Percentiles rank a stretch among this genome's conserved stretches.
These are phyloP conservation scores for Cichladusa arquata DNA, from an alignment of 2,113 vertebrate genomes.

Conservation along the genomic window DNA sequence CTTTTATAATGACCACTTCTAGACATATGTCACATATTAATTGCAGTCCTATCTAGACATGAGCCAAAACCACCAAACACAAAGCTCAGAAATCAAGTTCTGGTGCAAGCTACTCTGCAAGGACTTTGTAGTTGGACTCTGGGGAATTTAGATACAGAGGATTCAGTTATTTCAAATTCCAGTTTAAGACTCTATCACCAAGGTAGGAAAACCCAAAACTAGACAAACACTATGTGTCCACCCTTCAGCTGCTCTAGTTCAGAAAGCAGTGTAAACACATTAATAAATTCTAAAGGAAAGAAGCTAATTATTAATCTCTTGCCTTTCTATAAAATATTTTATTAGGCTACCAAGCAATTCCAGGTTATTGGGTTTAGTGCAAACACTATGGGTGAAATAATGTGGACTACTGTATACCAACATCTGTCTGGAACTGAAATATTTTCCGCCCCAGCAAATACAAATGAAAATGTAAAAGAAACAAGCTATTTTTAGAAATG, in stretches of 20 bases:
- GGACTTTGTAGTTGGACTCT: background rate
- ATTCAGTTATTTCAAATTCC: background rate
- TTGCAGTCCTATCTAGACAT: background rate
- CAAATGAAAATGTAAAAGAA: background rate
- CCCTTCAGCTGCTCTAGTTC: background rate
- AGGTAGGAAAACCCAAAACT: background rate
- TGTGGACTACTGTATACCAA: background rate
- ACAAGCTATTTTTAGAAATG: background rate
- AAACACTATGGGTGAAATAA: background rate
- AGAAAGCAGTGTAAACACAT: background rate
- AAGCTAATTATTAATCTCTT: background rate
- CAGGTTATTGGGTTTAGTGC: background rate
- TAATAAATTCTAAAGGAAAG: background rate
- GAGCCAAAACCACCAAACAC: background rate
- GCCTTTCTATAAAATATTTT: background rate
- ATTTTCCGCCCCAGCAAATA: background rate
- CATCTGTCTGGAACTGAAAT: background rate
- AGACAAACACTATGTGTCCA: background rate
- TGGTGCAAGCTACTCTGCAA: background rate
- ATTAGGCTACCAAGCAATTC: background rate
- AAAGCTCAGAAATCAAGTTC: background rate
- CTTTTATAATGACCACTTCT: background rate
- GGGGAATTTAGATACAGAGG: background rate
- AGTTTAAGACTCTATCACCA: background rate
- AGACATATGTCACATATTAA: background rate